Conservation (phyloP, 1,140 invertebrate species). For the Pseudomyrmex dendroicus region DNA sequence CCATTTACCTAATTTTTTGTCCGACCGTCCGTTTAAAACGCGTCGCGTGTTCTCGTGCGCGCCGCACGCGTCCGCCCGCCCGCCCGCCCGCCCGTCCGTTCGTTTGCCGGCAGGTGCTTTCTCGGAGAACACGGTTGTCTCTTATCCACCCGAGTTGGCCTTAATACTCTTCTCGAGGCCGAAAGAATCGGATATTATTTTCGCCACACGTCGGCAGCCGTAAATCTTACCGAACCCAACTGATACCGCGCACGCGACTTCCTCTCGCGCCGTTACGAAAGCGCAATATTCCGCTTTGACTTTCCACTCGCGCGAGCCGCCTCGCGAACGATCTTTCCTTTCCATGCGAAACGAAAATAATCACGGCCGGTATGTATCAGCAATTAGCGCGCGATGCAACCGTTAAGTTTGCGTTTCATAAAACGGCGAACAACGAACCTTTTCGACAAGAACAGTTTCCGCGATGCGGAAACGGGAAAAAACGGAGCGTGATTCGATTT, state of each 20-base stretch:
- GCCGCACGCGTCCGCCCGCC: slow-evolving; percentile 32
- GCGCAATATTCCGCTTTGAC: background rate
- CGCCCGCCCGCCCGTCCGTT: background rate
- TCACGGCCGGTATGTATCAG: background rate
- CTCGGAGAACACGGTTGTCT: slow-evolving; percentile 21
- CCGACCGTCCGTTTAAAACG: slow-evolving; percentile 42
- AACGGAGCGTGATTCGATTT: slow-evolving; percentile 3
- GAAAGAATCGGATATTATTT: slow-evolving; percentile 5
- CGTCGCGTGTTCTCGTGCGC: slow-evolving; percentile 55
- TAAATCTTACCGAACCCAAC: background rate
- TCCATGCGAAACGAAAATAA: background rate
- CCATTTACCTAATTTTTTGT: slow-evolving; percentile 73
- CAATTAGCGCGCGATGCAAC: background rate
- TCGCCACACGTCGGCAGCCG: background rate
- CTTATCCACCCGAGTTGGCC: slow-evolving; percentile 30
- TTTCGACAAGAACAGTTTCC: background rate
- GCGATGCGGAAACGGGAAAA: background rate
- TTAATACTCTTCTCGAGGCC: slow-evolving; percentile 37
- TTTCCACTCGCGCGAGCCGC: background rate
- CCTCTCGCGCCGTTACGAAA: slow-evolving; percentile 1
- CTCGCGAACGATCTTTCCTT: background rate
- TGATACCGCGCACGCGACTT: background rate
- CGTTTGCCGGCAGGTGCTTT: slow-evolving; percentile 58
- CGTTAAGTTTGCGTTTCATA: background rate
- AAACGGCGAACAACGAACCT: too few species aligned